A percentile compares a stretch with the other conserved stretches of the same genome.
Conservation (phyloP, 2,888 invertebrate species). For the Dryococelus australis region DNA sequence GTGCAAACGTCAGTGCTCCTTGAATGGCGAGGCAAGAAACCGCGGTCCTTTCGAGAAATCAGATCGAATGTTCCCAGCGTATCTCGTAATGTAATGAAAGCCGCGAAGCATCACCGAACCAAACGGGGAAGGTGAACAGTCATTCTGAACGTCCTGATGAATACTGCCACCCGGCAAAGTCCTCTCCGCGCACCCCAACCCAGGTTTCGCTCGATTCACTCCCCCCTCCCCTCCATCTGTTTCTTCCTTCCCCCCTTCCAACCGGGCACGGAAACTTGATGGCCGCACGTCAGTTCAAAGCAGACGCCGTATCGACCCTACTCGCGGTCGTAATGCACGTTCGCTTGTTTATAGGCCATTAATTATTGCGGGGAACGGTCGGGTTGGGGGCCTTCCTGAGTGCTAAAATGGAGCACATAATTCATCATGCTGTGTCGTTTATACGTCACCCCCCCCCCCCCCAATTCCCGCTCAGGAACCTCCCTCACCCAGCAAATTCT, state of each 20-base stretch:
- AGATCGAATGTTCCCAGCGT: no score
- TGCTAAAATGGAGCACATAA: constrained; percentile 16
- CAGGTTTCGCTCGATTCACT: no score
- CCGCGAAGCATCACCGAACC: no score
- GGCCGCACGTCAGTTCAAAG: constrained; percentile 11
- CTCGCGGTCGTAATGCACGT: neutral
- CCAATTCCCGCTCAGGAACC: neutral
- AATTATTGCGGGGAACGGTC: neutral
- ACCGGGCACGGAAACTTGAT: neutral
- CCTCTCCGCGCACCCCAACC: neutral
- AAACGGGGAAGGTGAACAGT: neutral
- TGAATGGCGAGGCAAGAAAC: no score
- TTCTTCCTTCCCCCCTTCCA: neutral
- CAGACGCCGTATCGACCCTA: neutral
- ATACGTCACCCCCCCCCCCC: neutral
- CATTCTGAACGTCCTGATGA: neutral
- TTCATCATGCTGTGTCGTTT: neutral
- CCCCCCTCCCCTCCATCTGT: no score
- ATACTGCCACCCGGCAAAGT: neutral
- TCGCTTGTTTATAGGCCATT: constrained; percentile 16
- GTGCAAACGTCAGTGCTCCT: no score
- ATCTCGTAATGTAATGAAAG: no score
- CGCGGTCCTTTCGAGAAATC: no score
- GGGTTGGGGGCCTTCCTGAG: neutral
- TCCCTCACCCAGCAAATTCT: neutral